Base-by-base conservation (phyloP, 2,888 invertebrate species). In the Agonopterix subpropinquella region DNA sequence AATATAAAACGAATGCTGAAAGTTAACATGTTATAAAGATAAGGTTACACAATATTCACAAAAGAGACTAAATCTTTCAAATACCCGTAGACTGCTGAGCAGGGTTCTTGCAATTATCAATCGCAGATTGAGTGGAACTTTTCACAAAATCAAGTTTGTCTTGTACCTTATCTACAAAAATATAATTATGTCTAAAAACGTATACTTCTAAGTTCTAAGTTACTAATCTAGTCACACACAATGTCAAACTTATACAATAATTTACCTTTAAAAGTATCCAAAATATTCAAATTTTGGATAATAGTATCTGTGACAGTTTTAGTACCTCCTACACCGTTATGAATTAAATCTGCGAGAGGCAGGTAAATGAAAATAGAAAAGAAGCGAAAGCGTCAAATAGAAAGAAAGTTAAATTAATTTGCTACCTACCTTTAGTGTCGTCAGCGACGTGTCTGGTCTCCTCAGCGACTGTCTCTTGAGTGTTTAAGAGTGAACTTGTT, bases 11-110 rank as follows among this genome's bases (percentile, higher is more conserved):
- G 28, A 28, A 28, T 28, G 28, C 28, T 28, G 28, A 28, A 28
- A 28, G 28, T 28, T 28, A 28, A 28, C 28, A 28, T 28, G 28
- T 28, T 28, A 28, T 28, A 28, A 28, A 28, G 28, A 28, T 28
- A 28, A 28, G 28, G 28, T 28, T 28, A 28, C 28, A 28, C 28
- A 28, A 28, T 42, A 11, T 9, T n/a, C 28, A 35, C 36, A 8
- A 8, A 9, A 10, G 11, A 4, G 2, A 46, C n/a, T 4, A 4
- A 28, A 28, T 28, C 28, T 28, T 28, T 28, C 11, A 43, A 36
- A 47, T 77, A 78, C 79, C 77, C 51, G 58, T 56, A 11, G 71
- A 55, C 36, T 64, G 56, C 56, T 62, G 64, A 49, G 64, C 50
- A 2, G 56, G 53, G 47, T 63, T 60, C 58, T 65, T 61, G 47